phyloP scores from a whole-genome alignment of 2,797 vertebrate species.

The Enteromius argenteus region DNA sequence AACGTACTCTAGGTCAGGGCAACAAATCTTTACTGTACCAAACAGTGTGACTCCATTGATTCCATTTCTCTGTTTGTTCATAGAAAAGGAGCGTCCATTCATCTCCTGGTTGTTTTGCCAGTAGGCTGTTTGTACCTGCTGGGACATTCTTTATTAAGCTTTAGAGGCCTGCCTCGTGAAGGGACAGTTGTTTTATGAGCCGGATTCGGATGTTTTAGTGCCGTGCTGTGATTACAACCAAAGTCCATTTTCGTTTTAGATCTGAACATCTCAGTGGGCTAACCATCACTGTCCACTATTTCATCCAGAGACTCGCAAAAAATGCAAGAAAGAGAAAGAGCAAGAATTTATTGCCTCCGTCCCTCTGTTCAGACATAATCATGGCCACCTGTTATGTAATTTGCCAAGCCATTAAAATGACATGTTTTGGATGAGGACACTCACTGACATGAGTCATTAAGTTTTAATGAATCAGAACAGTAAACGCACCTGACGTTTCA shows the following conservation, averaged over 20 bases:
- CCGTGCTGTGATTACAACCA: slow-evolving; percentile 68
- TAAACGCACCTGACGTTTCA: neutral
- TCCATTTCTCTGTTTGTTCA: slow-evolving; percentile 28
- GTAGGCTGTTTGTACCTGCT: slow-evolving; percentile 55
- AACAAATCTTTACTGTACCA: slow-evolving; percentile 31
- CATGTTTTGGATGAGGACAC: slow-evolving; percentile 11
- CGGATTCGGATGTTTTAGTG: slow-evolving; percentile 63
- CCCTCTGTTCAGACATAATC: slow-evolving; percentile 18
- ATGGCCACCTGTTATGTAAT: slow-evolving; percentile 30
- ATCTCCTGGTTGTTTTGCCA: slow-evolving; percentile 42
- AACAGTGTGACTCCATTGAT: slow-evolving; percentile 37
- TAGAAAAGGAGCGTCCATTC: slow-evolving; percentile 38
- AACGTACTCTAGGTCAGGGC: neutral
- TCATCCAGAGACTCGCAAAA: slow-evolving; percentile 33
- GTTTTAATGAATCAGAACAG: slow-evolving; percentile 7
- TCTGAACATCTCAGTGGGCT: slow-evolving; percentile 67
- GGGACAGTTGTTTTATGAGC: slow-evolving; percentile 67
- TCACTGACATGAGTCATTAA: slow-evolving; percentile 7
- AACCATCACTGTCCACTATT: slow-evolving; percentile 40
- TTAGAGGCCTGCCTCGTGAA: slow-evolving; percentile 56
- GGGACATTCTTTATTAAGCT: slow-evolving; percentile 57
- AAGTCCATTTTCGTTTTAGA: slow-evolving; percentile 70
- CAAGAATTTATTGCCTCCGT: neutral
- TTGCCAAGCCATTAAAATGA: slow-evolving; percentile 7
- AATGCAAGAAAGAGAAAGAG: slow-evolving; percentile 37